Evolutionary conservation across 1,140 invertebrate species (phyloP).

Genomic region (Psix sp.): DNA sequence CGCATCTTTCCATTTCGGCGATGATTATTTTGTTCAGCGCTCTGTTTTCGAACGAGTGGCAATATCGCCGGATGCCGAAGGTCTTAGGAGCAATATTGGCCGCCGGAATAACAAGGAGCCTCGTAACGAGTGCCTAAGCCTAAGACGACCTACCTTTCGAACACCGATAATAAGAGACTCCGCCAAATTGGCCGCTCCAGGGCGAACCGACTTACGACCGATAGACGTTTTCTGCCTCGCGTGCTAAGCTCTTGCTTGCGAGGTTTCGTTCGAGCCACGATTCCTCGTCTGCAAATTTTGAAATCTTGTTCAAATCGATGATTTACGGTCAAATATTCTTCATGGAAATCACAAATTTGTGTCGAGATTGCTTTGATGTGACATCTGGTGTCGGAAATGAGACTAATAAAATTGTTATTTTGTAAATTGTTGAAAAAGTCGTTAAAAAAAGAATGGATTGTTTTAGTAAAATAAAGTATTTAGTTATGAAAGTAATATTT

Average conservation of each 20-base stretch:
- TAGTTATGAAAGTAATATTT: too few species aligned
- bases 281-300: too few species aligned
- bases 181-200: slow-evolving; percentile 46
- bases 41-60: slow-evolving; percentile 41
- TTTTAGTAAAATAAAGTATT: too few species aligned
- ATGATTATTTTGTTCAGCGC: slow-evolving; percentile 42
- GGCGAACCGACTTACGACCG: slow-evolving; percentile 9
- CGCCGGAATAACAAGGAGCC: slow-evolving; percentile 33
- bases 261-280: too few species aligned
- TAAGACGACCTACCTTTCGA: slow-evolving; percentile 42
- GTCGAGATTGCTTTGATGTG: too few species aligned
- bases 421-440: too few species aligned
- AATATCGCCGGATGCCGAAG: slow-evolving; percentile 53
- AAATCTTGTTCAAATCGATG: too few species aligned
- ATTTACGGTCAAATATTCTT: too few species aligned
- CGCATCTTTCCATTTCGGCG: slow-evolving; percentile 26
- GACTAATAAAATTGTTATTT: too few species aligned
- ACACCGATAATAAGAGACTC: slow-evolving; percentile 57
- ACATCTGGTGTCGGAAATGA: too few species aligned
- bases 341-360: too few species aligned
- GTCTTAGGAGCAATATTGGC: slow-evolving; percentile 56
- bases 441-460: too few species aligned
- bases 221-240: slow-evolving; percentile 10
- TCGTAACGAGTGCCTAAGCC: slow-evolving; percentile 54
- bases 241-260: slow-evolving; percentile 4